phyloP scores from a whole-genome alignment of 2,113 vertebrate genomes.

The Pycnonotus jocosus region DNA sequence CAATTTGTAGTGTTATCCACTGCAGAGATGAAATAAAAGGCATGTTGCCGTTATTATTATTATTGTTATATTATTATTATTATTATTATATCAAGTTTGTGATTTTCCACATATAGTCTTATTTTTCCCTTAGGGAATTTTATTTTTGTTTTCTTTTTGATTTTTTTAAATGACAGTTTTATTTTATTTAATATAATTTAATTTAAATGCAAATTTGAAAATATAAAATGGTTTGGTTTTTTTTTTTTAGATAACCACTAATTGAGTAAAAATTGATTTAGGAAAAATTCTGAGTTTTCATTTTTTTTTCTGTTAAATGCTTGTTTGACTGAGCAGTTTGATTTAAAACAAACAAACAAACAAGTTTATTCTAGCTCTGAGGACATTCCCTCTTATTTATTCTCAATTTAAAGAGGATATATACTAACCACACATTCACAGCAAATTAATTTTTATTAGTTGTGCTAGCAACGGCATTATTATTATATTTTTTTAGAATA shows the following conservation, averaged over 20 bases:
- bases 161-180: neutral
- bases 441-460: neutral
- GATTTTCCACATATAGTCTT: neutral
- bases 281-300: neutral
- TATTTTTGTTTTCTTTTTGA: neutral
- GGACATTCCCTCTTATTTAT: neutral
- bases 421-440: neutral
- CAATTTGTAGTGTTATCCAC: neutral
- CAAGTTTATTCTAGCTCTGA: neutral
- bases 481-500: neutral
- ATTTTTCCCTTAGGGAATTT: neutral
- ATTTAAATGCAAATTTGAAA: neutral
- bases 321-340: neutral
- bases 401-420: neutral
- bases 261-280: neutral
- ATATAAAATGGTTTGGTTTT: neutral
- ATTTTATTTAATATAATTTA: neutral
- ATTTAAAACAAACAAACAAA: neutral
- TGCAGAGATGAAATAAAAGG: neutral
- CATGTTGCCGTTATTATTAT: neutral
- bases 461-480: neutral
- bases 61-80: neutral
- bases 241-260: neutral
- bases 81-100: neutral
- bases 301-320: neutral